Evolutionary conservation across 1,140 invertebrate genomes (phyloP).

Genomic region (Cryptotermes secundus): DNA sequence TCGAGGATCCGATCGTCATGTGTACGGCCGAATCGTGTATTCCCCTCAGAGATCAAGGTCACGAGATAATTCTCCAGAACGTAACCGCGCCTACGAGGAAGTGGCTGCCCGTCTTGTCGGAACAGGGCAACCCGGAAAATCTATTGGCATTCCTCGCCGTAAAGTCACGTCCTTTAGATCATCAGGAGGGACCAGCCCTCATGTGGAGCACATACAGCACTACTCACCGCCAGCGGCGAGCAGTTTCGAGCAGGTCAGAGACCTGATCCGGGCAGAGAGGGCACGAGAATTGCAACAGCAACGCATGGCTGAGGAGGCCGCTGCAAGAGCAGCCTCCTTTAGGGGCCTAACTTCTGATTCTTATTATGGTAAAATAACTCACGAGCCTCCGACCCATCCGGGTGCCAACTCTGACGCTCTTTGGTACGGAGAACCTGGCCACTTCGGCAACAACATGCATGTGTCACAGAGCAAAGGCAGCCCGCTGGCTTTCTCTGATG

Average conservation of each 20-base stretch:
- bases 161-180: conserved; percentile 40
- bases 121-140: conserved; percentile 53
- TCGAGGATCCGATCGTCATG: conserved; percentile 32
- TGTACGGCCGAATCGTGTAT: conserved; percentile 61
- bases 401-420: background rate
- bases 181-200: background rate
- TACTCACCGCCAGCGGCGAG: conserved; percentile 55
- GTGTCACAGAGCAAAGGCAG: background rate
- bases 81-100: conserved; percentile 26
- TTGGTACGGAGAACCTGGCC: background rate
- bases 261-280: conserved; percentile 61
- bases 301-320: conserved; percentile 58
- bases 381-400: conserved; percentile 12
- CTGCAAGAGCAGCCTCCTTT: conserved; percentile 55
- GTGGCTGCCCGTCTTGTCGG: conserved; percentile 35
- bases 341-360: conserved; percentile 53
- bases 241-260: conserved; percentile 63
- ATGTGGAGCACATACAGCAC: conserved; percentile 9
- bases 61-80: background rate
- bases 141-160: conserved; percentile 53
- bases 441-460: background rate
- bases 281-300: conserved; percentile 66
- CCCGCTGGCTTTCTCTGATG: conserved; percentile 18
- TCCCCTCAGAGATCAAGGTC: conserved; percentile 9
- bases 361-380: background rate